Evolutionary conservation across 2,888 invertebrate genomes (phyloP).

Genomic region (Drosophila rellima): DNA sequence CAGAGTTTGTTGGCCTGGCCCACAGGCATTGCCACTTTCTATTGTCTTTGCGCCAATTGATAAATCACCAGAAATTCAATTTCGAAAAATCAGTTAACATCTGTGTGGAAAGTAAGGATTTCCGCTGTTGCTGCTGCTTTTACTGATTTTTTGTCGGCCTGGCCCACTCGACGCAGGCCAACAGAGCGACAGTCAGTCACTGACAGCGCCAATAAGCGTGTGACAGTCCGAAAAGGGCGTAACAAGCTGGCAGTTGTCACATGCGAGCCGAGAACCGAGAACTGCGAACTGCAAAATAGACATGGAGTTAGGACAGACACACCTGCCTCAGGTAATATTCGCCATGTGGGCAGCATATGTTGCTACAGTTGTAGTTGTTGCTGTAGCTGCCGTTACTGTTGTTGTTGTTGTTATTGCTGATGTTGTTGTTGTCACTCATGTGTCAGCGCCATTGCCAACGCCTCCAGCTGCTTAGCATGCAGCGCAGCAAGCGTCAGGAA

Average conservation of each 20-base stretch:
- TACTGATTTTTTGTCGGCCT: neutral
- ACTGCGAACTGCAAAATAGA: constrained; percentile 23
- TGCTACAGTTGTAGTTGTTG: constrained; percentile 19
- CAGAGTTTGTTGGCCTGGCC: constrained; percentile 22
- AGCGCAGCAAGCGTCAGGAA: constrained; percentile 70
- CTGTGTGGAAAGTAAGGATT: constrained; percentile 31
- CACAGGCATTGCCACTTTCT: constrained; percentile 64
- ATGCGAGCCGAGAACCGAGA: constrained; percentile 24
- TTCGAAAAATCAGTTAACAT: constrained; percentile 53
- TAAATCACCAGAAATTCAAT: constrained; percentile 73
- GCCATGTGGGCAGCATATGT: constrained; percentile 60
- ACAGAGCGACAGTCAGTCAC: constrained; percentile 26
- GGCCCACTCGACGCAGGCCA: constrained; percentile 35
- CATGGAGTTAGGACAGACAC: constrained; percentile 47
- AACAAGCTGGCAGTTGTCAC: constrained; percentile 66
- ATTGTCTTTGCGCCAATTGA: constrained; percentile 64
- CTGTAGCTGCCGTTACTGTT: constrained; percentile 22
- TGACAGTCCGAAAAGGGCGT: constrained; percentile 74
- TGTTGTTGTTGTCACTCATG: constrained; percentile 62
- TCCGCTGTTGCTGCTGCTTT: constrained; percentile 41
- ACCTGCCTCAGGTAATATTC: constrained; percentile 64
- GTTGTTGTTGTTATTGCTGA: too few relatives aligned
- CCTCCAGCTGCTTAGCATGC: constrained; percentile 81
- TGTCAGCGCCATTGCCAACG: constrained; percentile 67
- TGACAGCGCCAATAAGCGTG: constrained; percentile 64